Conservation (phyloP, 2,888 invertebrate genomes). For the Philaethria dido region DNA sequence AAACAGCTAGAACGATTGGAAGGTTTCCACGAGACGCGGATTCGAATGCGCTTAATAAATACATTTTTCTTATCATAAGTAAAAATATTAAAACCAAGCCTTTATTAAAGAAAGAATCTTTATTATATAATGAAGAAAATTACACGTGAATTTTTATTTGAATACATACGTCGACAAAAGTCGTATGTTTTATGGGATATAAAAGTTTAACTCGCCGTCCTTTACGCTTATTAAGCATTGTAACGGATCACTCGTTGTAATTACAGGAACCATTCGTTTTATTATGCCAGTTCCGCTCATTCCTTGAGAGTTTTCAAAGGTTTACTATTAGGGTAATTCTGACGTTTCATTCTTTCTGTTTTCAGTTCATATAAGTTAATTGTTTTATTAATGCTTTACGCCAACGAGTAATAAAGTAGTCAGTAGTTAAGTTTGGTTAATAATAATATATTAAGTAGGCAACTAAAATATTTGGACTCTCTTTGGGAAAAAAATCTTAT, state of each 20-base stretch:
- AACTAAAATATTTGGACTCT: no score
- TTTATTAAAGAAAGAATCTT: no score
- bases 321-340: background rate
- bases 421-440: no score
- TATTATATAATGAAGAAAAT: background rate
- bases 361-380: background rate
- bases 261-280: slow-evolving; percentile 22
- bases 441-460: no score
- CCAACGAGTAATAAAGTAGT: no score
- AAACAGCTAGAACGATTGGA: no score
- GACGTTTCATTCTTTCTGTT: background rate
- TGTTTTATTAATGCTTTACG: no score
- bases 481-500: no score
- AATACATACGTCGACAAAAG: background rate
- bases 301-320: slow-evolving; percentile 2
- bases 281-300: slow-evolving; percentile 14
- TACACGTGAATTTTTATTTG: background rate
- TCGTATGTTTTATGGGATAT: slow-evolving; percentile 13
- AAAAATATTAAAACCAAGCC: no score
- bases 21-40: no score
- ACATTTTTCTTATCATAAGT: no score
- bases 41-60: no score
- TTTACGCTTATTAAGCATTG: slow-evolving; percentile 16
- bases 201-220: slow-evolving; percentile 2
- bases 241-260: slow-evolving; percentile 24